Evolutionary conservation across 2,797 vertebrate species (phyloP).

Genomic region (Miichthys miiuy): DNA sequence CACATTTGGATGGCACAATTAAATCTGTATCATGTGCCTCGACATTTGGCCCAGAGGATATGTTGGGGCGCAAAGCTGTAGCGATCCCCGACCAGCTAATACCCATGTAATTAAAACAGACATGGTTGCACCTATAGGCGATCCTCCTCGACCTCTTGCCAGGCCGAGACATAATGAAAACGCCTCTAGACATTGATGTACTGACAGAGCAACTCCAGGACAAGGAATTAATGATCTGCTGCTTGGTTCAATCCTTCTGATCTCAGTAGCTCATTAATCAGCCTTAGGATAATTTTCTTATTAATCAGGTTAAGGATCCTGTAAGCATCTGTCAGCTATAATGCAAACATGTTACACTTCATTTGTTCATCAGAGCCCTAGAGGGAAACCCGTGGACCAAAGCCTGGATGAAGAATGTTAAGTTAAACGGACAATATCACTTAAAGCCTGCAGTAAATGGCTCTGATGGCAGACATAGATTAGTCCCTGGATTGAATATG

Average conservation of each 20-base stretch:
- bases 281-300: constrained; percentile 72
- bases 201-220: constrained; percentile 45
- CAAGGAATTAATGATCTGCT: constrained; percentile 67
- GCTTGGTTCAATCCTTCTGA: constrained; percentile 67
- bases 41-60: constrained; percentile 54
- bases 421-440: not conserved
- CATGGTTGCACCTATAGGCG: constrained; percentile 32
- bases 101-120: constrained; percentile 78
- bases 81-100: constrained; percentile 67
- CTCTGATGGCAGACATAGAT: constrained; percentile 26
- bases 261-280: constrained; percentile 78
- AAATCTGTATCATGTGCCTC: constrained; percentile 20
- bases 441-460: not conserved
- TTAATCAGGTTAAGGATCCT: constrained; percentile 73
- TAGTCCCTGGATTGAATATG: constrained; percentile 34
- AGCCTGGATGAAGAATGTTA: not conserved
- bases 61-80: constrained; percentile 52
- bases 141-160: constrained; percentile 55
- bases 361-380: constrained; percentile 14
- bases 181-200: constrained; percentile 44
- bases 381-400: not conserved
- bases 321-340: constrained; percentile 71
- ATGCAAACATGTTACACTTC: constrained; percentile 46
- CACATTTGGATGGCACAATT: not conserved
- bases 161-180: constrained; percentile 40